Evolutionary conservation across 2,113 vertebrate species (phyloP).

Genomic region (Pagrus major): DNA sequence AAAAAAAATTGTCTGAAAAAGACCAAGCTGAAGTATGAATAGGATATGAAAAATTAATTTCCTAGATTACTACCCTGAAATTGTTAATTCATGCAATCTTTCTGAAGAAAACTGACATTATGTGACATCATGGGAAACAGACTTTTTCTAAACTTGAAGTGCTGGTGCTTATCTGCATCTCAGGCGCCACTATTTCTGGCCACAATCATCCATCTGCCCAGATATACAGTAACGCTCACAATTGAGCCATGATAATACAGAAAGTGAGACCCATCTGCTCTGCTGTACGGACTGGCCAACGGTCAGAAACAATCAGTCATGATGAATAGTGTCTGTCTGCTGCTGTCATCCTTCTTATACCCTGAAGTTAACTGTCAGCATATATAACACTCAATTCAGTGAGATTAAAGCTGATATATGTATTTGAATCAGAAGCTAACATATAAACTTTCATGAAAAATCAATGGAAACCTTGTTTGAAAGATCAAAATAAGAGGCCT

Average conservation of each 20-base stretch:
- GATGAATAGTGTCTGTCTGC: slow-evolving; percentile 27
- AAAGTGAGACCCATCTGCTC: slow-evolving; percentile 50
- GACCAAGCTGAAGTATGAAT: not conserved
- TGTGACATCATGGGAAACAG: not conserved
- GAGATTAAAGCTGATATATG: not conserved
- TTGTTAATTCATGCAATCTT: not conserved
- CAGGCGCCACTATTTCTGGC: slow-evolving; percentile 7
- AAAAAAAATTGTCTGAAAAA: not conserved
- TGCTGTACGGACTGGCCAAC: not conserved
- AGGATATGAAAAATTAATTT: not conserved
- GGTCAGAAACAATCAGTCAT: slow-evolving; percentile 38
- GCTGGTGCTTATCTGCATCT: slow-evolving; percentile 9
- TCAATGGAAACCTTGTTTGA: not conserved
- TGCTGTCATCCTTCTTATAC: slow-evolving; percentile 7
- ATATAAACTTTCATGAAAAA: not conserved
- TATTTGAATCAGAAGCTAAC: not conserved
- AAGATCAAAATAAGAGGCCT: not conserved
- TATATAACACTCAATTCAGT: slow-evolving; percentile 7
- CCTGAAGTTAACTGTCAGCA: slow-evolving; percentile 37
- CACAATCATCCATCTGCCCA: not conserved
- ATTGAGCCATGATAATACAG: slow-evolving; percentile 10
- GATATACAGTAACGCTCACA: slow-evolving; percentile 8
- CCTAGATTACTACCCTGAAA: not conserved
- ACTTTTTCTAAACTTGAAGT: not conserved
- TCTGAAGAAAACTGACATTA: not conserved